phyloP scores from a whole-genome alignment of 2,113 vertebrate genomes.

The Prunella himalayana region DNA sequence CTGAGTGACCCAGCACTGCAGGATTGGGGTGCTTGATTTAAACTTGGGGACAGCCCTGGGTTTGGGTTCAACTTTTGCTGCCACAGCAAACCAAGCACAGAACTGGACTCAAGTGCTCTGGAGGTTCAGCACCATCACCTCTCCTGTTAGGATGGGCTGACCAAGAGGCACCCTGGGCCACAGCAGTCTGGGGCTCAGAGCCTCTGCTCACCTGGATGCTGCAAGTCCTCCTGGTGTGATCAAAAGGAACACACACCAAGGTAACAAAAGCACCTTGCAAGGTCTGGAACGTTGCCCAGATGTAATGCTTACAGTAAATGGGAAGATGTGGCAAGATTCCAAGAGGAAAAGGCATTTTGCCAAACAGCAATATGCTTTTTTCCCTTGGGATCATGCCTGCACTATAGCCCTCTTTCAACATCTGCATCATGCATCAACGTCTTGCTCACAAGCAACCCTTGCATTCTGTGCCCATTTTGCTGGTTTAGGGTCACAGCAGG shows the following conservation, averaged over 20 bases:
- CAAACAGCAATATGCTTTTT: neutral
- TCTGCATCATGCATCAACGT: rapidly evolving
- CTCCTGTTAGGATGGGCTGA: neutral
- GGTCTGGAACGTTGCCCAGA: neutral
- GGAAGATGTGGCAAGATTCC: neutral
- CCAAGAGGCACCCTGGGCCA: neutral
- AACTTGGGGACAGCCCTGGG: neutral
- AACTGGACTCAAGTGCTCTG: neutral
- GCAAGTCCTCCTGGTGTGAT: neutral
- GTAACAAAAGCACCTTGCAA: neutral
- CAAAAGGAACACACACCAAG: rapidly evolving
- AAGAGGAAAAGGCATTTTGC: neutral
- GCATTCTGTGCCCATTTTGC: neutral
- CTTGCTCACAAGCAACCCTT: neutral
- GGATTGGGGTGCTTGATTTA: neutral
- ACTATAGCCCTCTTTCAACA: neutral
- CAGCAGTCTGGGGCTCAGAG: neutral
- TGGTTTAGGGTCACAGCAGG: neutral
- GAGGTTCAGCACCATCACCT: neutral
- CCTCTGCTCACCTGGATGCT: neutral
- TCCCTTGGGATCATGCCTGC: neutral
- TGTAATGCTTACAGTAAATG: neutral
- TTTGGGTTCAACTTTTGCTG: neutral
- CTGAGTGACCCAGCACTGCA: neutral
- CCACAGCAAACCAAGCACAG: neutral